phyloP scores from a whole-genome alignment of 37 sponge, comb jelly and placozoan genomes.

The Dysidea cf. avara region DNA sequence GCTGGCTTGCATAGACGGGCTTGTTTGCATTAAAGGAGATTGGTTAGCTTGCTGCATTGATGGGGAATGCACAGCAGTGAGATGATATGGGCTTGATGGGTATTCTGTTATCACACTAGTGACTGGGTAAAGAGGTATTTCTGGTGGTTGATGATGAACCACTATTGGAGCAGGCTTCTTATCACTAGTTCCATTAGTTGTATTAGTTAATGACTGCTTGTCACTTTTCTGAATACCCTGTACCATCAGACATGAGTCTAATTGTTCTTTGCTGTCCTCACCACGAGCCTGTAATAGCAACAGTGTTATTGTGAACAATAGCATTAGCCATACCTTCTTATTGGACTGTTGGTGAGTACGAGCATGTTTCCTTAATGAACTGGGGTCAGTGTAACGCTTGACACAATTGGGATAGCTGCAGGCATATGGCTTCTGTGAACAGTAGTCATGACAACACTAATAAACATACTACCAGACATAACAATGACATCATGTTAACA shows the following conservation, averaged over 20 bases:
- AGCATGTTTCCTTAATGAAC: constrained; percentile 89
- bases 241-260: no score
- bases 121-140: background rate
- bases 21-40: no score
- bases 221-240: no score
- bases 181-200: no score
- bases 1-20: no score
- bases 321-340: constrained; percentile 50
- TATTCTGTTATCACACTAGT: no score
- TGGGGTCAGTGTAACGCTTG: constrained; percentile 94
- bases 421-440: constrained; percentile 87
- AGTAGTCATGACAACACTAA: background rate
- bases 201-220: no score
- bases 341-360: constrained; percentile 65
- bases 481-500: background rate
- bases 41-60: no score
- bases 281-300: background rate
- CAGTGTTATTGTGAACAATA: background rate
- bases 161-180: no score
- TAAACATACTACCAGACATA: background rate
- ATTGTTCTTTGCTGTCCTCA: background rate
- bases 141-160: background rate
- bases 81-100: no score
- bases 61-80: no score
- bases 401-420: constrained; percentile 83